Evolutionary conservation across 2,888 invertebrate species (phyloP), one percentile per base, ranked within the genome.

Genomic region (Pteria penguin): DNA sequence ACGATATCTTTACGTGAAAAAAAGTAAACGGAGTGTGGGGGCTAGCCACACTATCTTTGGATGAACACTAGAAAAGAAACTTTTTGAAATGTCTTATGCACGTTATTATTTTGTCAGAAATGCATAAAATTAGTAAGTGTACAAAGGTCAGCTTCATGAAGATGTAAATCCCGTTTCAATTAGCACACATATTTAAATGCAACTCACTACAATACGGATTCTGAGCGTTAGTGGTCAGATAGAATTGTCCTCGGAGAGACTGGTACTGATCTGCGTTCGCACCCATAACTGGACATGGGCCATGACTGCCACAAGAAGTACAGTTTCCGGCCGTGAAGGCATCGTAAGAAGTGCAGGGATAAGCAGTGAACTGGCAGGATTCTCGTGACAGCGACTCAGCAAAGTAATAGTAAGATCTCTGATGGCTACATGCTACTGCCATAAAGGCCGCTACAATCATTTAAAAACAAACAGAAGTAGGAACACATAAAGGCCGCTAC

Each of bases 341-440:
- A 0, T 72, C 45, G 74, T 81, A 82, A 27, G 76, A 78, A 4
- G 66, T 27, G 60, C 83, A 85, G 2, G 81, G 83, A 24, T 74
- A 57, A 8, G 82, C 71, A 3, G 58, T 71, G 54, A 82, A 83
- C 33, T 71, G 61, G 61, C 85, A 85, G 18, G 60, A 26, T 8
- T 70, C 74, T 32, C 57, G 63, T 1, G 69, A 52, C n/a, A 85
- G 74, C 2, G 82, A 82, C 57, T 80, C 79, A n/a, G 79, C 75
- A 69, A 82, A 86, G 71, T 79, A 82, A 66, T 78, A 77, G 31
- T 82, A 70, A 4, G 82, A 72, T 26, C 84, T 70, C 57, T 83
- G 79, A 55, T 86, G 84, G 18, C 80, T 82, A 66, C 85, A 85
- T 0, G 85, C 80, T 11, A 85, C 80, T 2, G 73, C 65, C 45